Evolutionary conservation across 2,113 vertebrate genomes (phyloP).

Genomic region (Lophochroa leadbeateri): DNA sequence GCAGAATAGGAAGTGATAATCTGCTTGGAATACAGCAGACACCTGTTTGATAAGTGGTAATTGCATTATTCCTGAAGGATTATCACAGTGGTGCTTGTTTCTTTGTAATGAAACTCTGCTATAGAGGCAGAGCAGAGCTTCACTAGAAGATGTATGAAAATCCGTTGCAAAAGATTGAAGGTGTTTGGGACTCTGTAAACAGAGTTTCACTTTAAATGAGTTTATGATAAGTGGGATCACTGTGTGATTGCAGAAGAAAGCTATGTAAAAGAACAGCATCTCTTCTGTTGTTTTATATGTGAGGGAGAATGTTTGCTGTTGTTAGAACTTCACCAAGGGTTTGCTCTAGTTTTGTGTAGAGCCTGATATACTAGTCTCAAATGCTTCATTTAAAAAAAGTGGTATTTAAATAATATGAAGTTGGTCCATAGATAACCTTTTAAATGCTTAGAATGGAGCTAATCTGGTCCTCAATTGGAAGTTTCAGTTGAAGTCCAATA

Average conservation of each 20-base stretch:
- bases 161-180: background rate
- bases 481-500: background rate
- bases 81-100: conserved; percentile 42
- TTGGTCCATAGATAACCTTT: background rate
- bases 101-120: conserved; percentile 37
- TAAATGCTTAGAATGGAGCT: background rate
- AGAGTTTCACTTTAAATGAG: background rate
- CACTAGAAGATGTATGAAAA: background rate
- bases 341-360: background rate
- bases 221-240: background rate
- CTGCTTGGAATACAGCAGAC: conserved; percentile 53
- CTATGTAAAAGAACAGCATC: background rate
- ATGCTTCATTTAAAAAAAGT: background rate
- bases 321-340: background rate
- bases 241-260: background rate
- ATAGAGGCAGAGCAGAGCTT: background rate
- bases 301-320: background rate
- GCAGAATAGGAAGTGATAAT: conserved; percentile 55
- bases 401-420: background rate
- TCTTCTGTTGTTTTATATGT: background rate
- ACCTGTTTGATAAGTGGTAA: conserved; percentile 67
- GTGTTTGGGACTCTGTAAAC: background rate
- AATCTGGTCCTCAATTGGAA: background rate
- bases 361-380: background rate
- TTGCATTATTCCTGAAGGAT: conserved; percentile 58